These are phyloP conservation scores for human (Homo sapiens) DNA, from an alignment of 2,113 vertebrate genomes.

Conservation along the genomic window GRCh38 chr7:42710001-42710500, in stretches of 20 bases:
- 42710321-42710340: conserved; percentile 46
- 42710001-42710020: neutral
- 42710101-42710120: neutral
- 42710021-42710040: neutral
- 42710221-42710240: neutral
- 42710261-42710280: conserved; percentile 41
- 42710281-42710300: conserved; percentile 16
- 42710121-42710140: neutral
- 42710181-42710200: neutral
- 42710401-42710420: neutral
- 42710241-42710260: conserved; percentile 14
- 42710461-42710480: neutral
- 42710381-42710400: conserved; percentile 40
- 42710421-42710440: conserved; percentile 1
- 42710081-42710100: neutral
- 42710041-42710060: neutral
- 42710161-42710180: neutral
- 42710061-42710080: neutral
- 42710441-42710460: conserved; percentile 22
- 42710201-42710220: neutral
- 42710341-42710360: neutral
- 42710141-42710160: neutral
- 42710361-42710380: neutral
- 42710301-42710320: neutral
- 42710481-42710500: neutral